Evolutionary conservation across 2,113 vertebrate species (phyloP).

Genomic region (Nyctereutes procyonoides): DNA sequence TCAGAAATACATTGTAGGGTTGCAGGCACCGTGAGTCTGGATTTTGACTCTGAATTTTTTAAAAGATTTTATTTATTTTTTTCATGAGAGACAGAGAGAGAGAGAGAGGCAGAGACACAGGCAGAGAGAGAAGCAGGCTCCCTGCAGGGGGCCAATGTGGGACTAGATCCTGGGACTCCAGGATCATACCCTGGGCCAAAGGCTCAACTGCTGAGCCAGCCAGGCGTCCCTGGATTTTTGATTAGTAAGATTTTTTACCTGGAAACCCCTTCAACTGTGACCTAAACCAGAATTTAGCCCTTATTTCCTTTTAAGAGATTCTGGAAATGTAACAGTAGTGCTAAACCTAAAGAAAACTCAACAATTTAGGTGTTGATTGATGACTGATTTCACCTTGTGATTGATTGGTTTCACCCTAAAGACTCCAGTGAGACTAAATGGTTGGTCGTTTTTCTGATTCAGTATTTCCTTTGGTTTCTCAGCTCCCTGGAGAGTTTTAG

Average conservation of each 20-base stretch:
- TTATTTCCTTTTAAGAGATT: slow-evolving; percentile 21
- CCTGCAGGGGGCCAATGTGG: too few species aligned
- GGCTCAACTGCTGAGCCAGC: too few species aligned
- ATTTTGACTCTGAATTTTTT: not conserved
- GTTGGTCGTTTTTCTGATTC: slow-evolving; percentile 6
- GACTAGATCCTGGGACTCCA: too few species aligned
- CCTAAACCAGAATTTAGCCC: not conserved
- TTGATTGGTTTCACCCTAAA: not conserved
- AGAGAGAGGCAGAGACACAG: too few species aligned
- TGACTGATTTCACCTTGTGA: not conserved
- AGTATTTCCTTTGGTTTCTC: not conserved
- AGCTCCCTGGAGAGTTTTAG: not conserved
- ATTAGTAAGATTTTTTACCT: not conserved
- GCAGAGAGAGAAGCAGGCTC: too few species aligned
- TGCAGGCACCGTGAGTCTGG: not conserved
- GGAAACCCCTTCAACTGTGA: not conserved
- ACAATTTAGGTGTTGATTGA: not conserved
- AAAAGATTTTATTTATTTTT: too few species aligned
- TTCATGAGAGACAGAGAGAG: too few species aligned
- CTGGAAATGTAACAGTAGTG: not conserved
- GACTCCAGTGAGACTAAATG: not conserved
- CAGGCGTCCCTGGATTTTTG: not conserved
- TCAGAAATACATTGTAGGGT: not conserved
- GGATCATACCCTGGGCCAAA: too few species aligned
- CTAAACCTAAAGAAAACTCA: slow-evolving; percentile 12